Evolutionary conservation across 2,888 invertebrate species (phyloP).

Genomic region (Xestia ashworthii): DNA sequence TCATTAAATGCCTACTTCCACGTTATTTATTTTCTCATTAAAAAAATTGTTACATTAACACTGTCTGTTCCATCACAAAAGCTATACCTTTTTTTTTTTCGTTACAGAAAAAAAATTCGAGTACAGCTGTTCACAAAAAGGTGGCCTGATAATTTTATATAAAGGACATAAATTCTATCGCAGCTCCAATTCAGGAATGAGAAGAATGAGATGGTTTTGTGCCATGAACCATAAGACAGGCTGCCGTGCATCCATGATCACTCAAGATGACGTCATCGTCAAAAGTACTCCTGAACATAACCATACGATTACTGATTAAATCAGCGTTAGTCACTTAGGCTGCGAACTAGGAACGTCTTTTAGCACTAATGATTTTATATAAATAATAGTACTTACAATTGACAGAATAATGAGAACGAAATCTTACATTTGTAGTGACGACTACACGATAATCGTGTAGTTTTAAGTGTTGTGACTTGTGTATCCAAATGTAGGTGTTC

Average conservation of each 20-base stretch:
- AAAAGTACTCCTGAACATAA: not conserved
- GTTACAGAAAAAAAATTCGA: not conserved
- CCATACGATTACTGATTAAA: not conserved
- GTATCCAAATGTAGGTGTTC: too few relatives aligned
- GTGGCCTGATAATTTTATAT: not conserved
- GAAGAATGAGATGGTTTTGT: not conserved
- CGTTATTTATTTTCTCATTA: too few relatives aligned
- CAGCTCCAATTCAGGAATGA: not conserved
- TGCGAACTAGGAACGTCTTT: not conserved
- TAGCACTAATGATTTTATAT: not conserved
- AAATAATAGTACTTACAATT: not conserved
- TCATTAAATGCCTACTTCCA: too few relatives aligned
- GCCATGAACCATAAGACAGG: not conserved
- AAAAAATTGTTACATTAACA: not conserved
- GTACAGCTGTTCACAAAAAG: not conserved
- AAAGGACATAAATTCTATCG: not conserved
- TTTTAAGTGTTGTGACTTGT: too few relatives aligned
- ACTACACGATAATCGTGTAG: not conserved
- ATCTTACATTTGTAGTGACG: too few relatives aligned
- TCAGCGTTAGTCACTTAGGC: not conserved
- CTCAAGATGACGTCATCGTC: not conserved
- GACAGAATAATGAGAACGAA: not conserved
- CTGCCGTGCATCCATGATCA: conserved; percentile 1
- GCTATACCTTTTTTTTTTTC: not conserved
- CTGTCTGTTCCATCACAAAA: too few relatives aligned